phyloP scores from a whole-genome alignment of 1,140 invertebrate species.

The Lordiphosa stackelbergi region DNA sequence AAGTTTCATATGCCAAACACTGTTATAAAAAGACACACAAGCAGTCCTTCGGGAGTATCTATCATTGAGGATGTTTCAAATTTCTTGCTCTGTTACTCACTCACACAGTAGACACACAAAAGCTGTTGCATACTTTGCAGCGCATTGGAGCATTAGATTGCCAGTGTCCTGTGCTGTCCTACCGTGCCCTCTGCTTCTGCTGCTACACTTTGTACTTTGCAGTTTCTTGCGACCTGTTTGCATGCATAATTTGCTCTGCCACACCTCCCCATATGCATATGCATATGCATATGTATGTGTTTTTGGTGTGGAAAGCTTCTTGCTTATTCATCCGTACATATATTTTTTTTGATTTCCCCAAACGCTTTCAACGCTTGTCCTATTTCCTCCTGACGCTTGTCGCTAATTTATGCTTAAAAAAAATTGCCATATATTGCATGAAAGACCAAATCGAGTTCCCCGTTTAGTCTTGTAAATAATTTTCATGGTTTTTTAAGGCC shows the following conservation, averaged over 20 bases:
- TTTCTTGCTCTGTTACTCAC: conserved; percentile 28
- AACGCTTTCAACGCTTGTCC: conserved; percentile 39
- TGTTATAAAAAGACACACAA: conserved; percentile 21
- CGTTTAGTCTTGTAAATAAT: conserved; percentile 3
- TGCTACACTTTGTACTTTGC: conserved; percentile 19
- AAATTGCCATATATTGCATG: conserved; percentile 57
- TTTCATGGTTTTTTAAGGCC: not conserved
- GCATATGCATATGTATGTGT: conserved; percentile 12
- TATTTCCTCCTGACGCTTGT: not conserved
- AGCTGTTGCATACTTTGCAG: conserved; percentile 54
- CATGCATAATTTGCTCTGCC: conserved; percentile 38
- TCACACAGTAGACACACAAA: conserved; percentile 16
- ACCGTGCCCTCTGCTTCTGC: conserved; percentile 15
- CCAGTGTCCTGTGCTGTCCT: conserved; percentile 27
- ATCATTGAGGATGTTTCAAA: conserved; percentile 24
- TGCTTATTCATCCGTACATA: conserved; percentile 35
- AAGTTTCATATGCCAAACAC: conserved; percentile 7
- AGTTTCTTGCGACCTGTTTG: conserved; percentile 34
- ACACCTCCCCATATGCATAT: conserved; percentile 14
- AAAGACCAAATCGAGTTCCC: not conserved
- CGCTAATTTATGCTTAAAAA: conserved; percentile 56
- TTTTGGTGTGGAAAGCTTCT: conserved; percentile 25
- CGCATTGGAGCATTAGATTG: conserved; percentile 56
- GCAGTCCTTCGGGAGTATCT: conserved; percentile 12
- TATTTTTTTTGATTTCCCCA: conserved; percentile 46